Evolutionary conservation across 2,113 vertebrate species (phyloP).

Genomic region (Antidorcas marsupialis): DNA sequence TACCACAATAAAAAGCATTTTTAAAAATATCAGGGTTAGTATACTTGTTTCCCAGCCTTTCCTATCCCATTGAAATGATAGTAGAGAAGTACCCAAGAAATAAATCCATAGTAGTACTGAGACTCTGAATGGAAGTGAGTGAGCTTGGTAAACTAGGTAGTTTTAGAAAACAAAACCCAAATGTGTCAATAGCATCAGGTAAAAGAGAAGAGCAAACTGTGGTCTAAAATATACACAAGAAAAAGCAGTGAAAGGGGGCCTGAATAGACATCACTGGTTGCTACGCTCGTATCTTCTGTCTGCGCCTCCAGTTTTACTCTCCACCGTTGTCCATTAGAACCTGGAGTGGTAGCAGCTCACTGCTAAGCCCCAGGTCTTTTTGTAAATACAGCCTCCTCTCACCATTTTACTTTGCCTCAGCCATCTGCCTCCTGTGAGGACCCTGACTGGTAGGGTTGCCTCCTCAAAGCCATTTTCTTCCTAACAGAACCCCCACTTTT

Average conservation of each 20-base stretch:
- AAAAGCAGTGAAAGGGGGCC: not conserved
- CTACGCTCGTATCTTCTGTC: not conserved
- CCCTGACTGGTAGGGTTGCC: not conserved
- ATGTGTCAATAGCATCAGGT: not conserved
- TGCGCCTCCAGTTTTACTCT: not conserved
- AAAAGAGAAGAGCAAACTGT: not conserved
- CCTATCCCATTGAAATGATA: not conserved
- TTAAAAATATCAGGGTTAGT: not conserved
- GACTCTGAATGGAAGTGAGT: not conserved
- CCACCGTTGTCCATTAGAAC: not conserved
- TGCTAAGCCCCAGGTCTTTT: not conserved
- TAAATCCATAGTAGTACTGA: not conserved
- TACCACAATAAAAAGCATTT: not conserved
- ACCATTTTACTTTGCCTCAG: not conserved
- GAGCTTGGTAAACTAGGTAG: not conserved
- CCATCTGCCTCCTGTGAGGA: not conserved
- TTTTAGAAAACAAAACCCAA: not conserved
- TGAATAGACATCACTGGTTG: too few relatives aligned
- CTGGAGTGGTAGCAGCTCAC: not conserved
- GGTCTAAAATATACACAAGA: not conserved
- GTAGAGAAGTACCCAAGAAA: not conserved
- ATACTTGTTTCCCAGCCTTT: not conserved
- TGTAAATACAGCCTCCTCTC: not conserved
- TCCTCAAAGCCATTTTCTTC: not conserved
- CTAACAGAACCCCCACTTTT: not conserved